A percentile compares a stretch with the other conserved stretches of the same genome.
These are phyloP conservation scores for Eupsittula cactorum DNA, from an alignment of 2,113 vertebrate genomes.

Conservation along the genomic window DNA sequence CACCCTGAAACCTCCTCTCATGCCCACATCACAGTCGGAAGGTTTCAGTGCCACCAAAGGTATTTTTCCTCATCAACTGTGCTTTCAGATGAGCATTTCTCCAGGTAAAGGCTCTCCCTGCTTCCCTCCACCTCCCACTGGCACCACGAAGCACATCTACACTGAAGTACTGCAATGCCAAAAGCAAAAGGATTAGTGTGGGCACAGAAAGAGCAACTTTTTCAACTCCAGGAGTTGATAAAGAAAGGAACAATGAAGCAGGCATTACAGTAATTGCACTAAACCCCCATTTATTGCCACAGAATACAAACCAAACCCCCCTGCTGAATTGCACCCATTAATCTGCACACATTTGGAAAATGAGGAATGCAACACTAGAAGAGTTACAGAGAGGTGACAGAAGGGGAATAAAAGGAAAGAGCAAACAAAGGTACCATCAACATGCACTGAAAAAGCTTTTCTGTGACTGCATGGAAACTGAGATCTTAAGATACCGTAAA, in stretches of 20 bases:
- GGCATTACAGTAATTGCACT: slow-evolving; percentile 14
- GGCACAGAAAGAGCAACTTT: not conserved
- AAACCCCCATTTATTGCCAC: not conserved
- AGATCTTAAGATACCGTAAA: not conserved
- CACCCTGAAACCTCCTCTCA: not conserved
- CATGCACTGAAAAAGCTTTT: not conserved
- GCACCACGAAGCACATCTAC: not conserved
- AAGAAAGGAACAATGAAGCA: not conserved
- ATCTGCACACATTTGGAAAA: not conserved
- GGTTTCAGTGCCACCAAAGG: not conserved
- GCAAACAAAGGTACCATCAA: not conserved
- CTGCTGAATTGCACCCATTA: not conserved
- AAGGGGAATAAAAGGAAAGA: not conserved
- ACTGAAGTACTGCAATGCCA: not conserved
- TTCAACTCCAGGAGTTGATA: not conserved
- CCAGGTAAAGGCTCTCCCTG: not conserved
- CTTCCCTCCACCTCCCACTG: not conserved
- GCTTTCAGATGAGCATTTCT: fast-evolving
- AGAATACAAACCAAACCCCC: slow-evolving; percentile 1
- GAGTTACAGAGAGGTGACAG: not conserved
- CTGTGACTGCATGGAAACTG: not conserved
- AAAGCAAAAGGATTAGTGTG: not conserved
- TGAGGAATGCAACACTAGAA: not conserved
- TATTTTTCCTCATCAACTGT: not conserved
- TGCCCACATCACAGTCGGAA: fast-evolving